Evolutionary conservation across 2,888 invertebrate genomes (phyloP), one percentile per base, ranked within the genome.

Genomic region (Synergus itoensis): DNA sequence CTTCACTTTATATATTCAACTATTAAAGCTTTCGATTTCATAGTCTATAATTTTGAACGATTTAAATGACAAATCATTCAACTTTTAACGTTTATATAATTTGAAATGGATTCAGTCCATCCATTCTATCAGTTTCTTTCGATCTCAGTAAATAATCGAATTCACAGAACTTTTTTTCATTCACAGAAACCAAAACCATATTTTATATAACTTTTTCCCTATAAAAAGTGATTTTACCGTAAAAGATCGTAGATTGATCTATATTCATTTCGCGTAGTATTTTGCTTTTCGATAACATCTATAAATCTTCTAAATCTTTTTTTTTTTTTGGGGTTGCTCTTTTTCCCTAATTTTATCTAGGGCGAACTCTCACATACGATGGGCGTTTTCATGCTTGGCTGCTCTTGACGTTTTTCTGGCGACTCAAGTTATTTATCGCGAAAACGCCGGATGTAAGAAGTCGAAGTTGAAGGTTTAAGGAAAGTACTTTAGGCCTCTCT

Each of bases 321-420:
- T 41, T 62, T 57, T 18, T 57, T 62, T n/a, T 53, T 53, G n/a
- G 9, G 8, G 53, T 18, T 75, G 18, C 63, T 64, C 28, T 14
- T 76, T 21, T 3, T n/a, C 14, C 14, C 43, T 40, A 43, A 45
- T 79, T 41, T 79, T 63, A 36, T 57, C 28, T 45, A 28, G 4
- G 28, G 14, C 63, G 11, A 48, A 36, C 48, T 73, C 75, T 14
- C 45, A n/a, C 53, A 53, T 43, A 41, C 14, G 75, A 79, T 64
- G 65, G 57, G 64, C 28, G 75, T 76, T 79, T 76, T 79, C 79
- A 64, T 57, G 65, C 64, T 64, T 43, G 36, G 64, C 76, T 79
- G 75, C 65, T 76, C 53, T 36, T 79, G 79, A 76, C 79, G 79
- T 67, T 79, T 76, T 76, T 76, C 76, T 76, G 76, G 64, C 76